Evolutionary conservation across 1,140 invertebrate genomes (phyloP).

Genomic region (Drosophila melanogaster): Release_6_plus_ISO1_MT NT_033777.3:12635001-12635500

Average conservation of each 20-base stretch:
- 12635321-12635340: conserved; percentile 80
- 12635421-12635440: conserved; percentile 85
- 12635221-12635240: conserved; percentile 84
- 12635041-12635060: conserved; percentile 3
- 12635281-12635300: conserved; percentile 88
- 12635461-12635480: conserved; percentile 87
- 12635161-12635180: conserved; percentile 88
- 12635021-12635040: neutral
- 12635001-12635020: too few relatives aligned
- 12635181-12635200: conserved; percentile 85
- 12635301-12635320: conserved; percentile 84
- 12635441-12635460: conserved; percentile 86
- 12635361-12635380: conserved; percentile 88
- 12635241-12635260: conserved; percentile 88
- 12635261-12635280: conserved; percentile 90
- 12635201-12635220: conserved; percentile 86
- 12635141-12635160: conserved; percentile 7
- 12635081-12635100: conserved; percentile 85
- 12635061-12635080: conserved; percentile 1
- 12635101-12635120: conserved; percentile 85
- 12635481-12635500: conserved; percentile 88
- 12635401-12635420: conserved; percentile 55
- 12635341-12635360: conserved; percentile 89
- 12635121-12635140: conserved; percentile 56
- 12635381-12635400: conserved; percentile 87